Evolutionary conservation across 1,140 invertebrate species (phyloP), one percentile per base, ranked within the genome.

Genomic region (Pteromalus puparum): DNA sequence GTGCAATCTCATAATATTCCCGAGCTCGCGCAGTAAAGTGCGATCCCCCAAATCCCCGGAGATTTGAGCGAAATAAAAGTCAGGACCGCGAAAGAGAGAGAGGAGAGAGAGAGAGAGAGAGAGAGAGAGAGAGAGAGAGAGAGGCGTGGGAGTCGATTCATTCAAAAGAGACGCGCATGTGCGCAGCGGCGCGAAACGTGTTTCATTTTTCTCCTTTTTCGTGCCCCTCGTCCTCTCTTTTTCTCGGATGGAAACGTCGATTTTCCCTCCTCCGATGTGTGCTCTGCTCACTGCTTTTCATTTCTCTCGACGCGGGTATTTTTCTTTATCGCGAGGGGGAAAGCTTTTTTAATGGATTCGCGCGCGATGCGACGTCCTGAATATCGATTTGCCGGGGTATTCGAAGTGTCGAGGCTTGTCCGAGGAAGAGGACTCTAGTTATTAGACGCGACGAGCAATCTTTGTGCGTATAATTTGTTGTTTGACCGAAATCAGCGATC

Each of bases 1-100:
- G 87, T 87, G 91, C 90, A 92, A 92, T 92, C 90, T 91, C 90
- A 89, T 92, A 90, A 92, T 92, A 91, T 90, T 89, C 91, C 88
- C 87, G 82, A 74, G 78, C 53, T 61, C 53, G 53, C 53, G 53
- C 70, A 81, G 88, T 87, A 87, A 89, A 86, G 88, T 89, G 88
- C 89, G 90, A 90, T 90, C 88, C 86, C 87, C 87, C 87, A 90
- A 91, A 91, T 91, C 91, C 90, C 89, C 48, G n/a, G 89, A 89
- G 91, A 90, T 91, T 90, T 90, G 89, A 88, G 88, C 86, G 89
- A 89, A 90, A 91, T 89, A 89, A 91, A 88, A 89, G 87, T 90
- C 85, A 72, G 82, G 28, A 77, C 83, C 79, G 38, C 79, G 86
- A 75, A 53, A 87, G 83, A 67, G 81, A 81, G 87, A 34, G 30